phyloP scores from a whole-genome alignment of 2,113 vertebrate species.

The Tapirus terrestris region DNA sequence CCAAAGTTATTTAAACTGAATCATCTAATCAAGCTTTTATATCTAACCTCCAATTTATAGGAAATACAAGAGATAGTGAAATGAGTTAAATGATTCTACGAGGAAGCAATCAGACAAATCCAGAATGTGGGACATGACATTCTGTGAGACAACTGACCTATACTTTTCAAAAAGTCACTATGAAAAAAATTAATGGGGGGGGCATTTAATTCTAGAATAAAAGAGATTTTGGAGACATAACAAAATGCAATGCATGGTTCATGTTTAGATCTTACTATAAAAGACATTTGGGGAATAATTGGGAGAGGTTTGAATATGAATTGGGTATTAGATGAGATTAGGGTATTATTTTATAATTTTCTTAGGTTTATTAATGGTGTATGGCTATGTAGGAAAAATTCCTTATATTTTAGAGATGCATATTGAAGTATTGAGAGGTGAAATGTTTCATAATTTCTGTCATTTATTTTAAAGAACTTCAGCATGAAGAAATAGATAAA shows the following conservation, averaged over 20 bases:
- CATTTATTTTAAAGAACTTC: conserved; percentile 42
- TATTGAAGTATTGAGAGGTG: conserved; percentile 35
- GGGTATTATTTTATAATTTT: conserved; percentile 28
- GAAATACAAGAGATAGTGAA: background rate
- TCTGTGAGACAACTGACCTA: background rate
- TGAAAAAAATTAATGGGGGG: background rate
- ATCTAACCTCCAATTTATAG: background rate
- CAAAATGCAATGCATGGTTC: background rate
- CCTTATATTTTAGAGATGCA: conserved; percentile 13
- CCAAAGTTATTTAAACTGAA: background rate
- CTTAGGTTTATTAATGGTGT: background rate
- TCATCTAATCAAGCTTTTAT: background rate
- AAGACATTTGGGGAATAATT: conserved; percentile 40
- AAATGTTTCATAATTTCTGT: conserved; percentile 31
- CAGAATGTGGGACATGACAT: background rate
- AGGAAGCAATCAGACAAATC: conserved; percentile 7
- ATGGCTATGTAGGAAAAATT: background rate
- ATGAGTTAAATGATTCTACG: background rate
- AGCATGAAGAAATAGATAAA: conserved; percentile 38
- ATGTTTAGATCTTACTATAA: conserved; percentile 22
- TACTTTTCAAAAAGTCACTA: conserved; percentile 4
- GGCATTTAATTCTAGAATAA: background rate
- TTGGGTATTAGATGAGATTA: conserved; percentile 2
- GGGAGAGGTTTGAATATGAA: conserved; percentile 10
- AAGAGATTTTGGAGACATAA: conserved; percentile 34